A percentile compares a stretch with the other conserved stretches of the same genome.
Conservation (phyloP, 2,888 invertebrate species). For the Acronicta psi region DNA sequence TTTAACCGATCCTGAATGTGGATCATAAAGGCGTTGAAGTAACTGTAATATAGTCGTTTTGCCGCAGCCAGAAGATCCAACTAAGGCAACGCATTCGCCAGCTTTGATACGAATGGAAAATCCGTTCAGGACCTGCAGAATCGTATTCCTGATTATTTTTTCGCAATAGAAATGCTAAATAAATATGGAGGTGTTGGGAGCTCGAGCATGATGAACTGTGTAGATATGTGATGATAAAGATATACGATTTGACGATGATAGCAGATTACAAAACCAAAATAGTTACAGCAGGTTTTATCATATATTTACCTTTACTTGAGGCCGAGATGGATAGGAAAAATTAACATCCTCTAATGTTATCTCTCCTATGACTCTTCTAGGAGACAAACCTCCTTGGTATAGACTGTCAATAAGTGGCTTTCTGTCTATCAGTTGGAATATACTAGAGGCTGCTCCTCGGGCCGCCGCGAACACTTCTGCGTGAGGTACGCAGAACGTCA, state of each 20-base stretch:
- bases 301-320: slow-evolving; percentile 90
- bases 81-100: slow-evolving; percentile 92
- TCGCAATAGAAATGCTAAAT: no score
- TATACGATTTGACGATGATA: no score
- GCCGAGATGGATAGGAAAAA: slow-evolving; percentile 94
- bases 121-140: slow-evolving; percentile 90
- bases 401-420: slow-evolving; percentile 92
- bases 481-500: slow-evolving; percentile 93
- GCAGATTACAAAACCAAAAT: no score
- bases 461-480: slow-evolving; percentile 93
- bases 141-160: slow-evolving; percentile 14
- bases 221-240: no score
- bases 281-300: no score
- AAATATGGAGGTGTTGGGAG: no score
- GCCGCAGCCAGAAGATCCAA: slow-evolving; percentile 94
- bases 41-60: slow-evolving; percentile 94
- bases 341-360: slow-evolving; percentile 92
- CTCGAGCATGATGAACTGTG: no score
- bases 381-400: slow-evolving; percentile 89
- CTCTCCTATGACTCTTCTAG: slow-evolving; percentile 90
- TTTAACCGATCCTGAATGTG: slow-evolving; percentile 87
- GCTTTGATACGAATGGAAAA: slow-evolving; percentile 90
- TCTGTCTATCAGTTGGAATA: slow-evolving; percentile 93
- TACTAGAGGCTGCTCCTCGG: slow-evolving; percentile 91
- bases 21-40: slow-evolving; percentile 93